A percentile compares a stretch with the other conserved stretches of the same genome.
Evolutionary conservation across 2,113 vertebrate species (phyloP).

Genomic region (Oryzias celebensis): DNA sequence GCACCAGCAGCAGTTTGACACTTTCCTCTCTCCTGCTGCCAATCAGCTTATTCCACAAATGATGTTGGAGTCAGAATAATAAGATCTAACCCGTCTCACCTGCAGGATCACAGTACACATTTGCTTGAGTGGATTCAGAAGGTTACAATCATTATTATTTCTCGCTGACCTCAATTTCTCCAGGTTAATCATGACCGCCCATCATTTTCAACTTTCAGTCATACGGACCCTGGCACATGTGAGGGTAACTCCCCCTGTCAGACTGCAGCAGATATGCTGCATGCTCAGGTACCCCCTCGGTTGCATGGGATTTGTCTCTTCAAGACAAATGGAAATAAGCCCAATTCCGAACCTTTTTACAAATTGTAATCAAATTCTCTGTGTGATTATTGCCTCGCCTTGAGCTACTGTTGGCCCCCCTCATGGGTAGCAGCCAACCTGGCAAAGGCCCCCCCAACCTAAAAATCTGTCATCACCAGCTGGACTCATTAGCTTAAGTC

Average conservation of each 20-base stretch:
- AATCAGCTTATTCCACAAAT: constrained; percentile 6
- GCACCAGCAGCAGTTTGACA: constrained; percentile 10
- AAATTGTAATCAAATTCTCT: constrained; percentile 27
- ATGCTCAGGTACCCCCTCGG: not conserved
- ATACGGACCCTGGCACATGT: not conserved
- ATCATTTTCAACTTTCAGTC: not conserved
- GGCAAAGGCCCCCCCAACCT: constrained; percentile 25
- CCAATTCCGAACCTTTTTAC: constrained; percentile 11
- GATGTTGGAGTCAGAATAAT: not conserved
- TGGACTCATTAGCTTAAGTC: constrained; percentile 64
- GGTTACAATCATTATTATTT: constrained; percentile 1
- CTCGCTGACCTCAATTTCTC: constrained; percentile 18
- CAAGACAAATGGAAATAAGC: constrained; percentile 12
- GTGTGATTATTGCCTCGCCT: constrained; percentile 42
- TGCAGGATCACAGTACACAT: not conserved
- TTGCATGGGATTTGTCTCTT: constrained; percentile 12
- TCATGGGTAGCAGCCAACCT: constrained; percentile 33
- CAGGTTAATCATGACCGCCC: constrained; percentile 16
- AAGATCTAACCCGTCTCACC: constrained; percentile 11
- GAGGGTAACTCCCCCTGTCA: not conserved
- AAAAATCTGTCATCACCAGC: constrained; percentile 69
- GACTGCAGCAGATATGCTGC: not conserved
- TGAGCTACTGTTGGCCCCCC: constrained; percentile 35
- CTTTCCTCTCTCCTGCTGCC: constrained; percentile 12
- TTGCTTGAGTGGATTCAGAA: constrained; percentile 9